phyloP scores from a whole-genome alignment of 2,113 vertebrate species.

The Osmerus eperlanus region DNA sequence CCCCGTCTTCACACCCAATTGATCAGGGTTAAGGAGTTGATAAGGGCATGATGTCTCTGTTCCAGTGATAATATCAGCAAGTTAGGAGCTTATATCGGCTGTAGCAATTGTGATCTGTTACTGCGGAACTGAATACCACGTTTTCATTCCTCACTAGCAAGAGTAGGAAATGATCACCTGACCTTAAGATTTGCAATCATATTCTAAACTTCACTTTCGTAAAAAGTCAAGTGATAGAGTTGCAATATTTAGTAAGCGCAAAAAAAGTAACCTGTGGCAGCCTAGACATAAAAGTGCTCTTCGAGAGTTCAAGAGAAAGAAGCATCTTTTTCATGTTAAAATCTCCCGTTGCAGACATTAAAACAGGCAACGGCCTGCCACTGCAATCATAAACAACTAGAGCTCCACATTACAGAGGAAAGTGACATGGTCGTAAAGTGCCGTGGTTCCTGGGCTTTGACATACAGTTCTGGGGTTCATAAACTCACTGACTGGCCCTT shows the following conservation, averaged over 20 bases:
- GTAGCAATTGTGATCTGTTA: no score
- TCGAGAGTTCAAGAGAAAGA: slow-evolving; percentile 30
- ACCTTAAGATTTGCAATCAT: no score
- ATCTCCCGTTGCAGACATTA: slow-evolving; percentile 49
- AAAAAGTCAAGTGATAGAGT: slow-evolving; percentile 11
- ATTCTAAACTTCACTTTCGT: no score
- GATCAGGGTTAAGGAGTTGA: not conserved
- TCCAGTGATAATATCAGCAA: not conserved
- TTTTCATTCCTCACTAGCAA: no score
- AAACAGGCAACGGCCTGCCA: slow-evolving; percentile 55
- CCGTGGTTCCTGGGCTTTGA: slow-evolving; percentile 51
- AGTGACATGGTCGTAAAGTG: slow-evolving; percentile 57
- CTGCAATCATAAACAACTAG: slow-evolving; percentile 62
- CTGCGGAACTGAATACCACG: no score
- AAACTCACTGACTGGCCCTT: slow-evolving; percentile 52
- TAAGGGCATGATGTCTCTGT: slow-evolving; percentile 44
- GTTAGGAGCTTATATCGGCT: no score
- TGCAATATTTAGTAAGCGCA: slow-evolving; percentile 32
- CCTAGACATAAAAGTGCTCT: slow-evolving; percentile 32
- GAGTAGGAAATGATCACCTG: no score
- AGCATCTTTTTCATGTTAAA: slow-evolving; percentile 58
- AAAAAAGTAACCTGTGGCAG: slow-evolving; percentile 18
- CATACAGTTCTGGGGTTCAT: slow-evolving; percentile 61
- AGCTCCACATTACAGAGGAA: slow-evolving; percentile 37
- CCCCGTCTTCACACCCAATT: not conserved